Base-by-base conservation (phyloP, 2,113 vertebrate species). In the Lasiurus borealis region DNA sequence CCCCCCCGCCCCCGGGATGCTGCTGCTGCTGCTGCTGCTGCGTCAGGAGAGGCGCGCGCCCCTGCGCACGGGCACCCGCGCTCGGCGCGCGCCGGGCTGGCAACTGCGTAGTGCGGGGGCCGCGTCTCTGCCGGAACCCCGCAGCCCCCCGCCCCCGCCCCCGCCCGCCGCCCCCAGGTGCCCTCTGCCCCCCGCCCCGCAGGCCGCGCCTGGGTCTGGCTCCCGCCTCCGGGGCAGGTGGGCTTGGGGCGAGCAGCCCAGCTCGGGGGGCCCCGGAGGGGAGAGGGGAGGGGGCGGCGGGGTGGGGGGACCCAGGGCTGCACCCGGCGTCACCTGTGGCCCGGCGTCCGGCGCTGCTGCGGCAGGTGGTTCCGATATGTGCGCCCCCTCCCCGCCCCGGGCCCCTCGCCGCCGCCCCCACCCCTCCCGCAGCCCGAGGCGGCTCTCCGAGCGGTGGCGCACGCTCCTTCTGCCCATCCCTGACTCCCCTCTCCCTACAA, bases 321-420 rank as follows among this genome's bases (percentile, higher is more conserved):
- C 72, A 57, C 13, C 1, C 0, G 75, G 89, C 48, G 93, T 87
- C 86, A 93, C 97, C 92, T 91, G 92, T 95, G 84, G 95, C 57
- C 64, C 8, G 13, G 19, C 25, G n/a, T 16, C 82, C 21, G 0
- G n/a, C n/a, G n/a, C n/a, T n/a, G n/a, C n/a, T n/a, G n/a, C n/a
- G n/a, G n/a, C n/a, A n/a, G n/a, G n/a, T n/a, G n/a, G n/a, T n/a
- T n/a, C n/a, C n/a, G n/a, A n/a, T n/a, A n/a, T n/a, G n/a, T n/a
- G n/a, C n/a, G n/a, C n/a, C n/a, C n/a, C n/a, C n/a, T n/a, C n/a
- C n/a, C n/a, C n/a, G n/a, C n/a, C n/a, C n/a, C n/a, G n/a, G n/a
- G n/a, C n/a, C n/a, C n/a, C n/a, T n/a, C n/a, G n/a, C n/a, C n/a
- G n/a, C n/a, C n/a, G n/a, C n/a, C n/a, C n/a, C n/a, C n/a, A n/a